Conservation (phyloP, 2,113 vertebrate genomes). For the Colinus virginianus region DNA sequence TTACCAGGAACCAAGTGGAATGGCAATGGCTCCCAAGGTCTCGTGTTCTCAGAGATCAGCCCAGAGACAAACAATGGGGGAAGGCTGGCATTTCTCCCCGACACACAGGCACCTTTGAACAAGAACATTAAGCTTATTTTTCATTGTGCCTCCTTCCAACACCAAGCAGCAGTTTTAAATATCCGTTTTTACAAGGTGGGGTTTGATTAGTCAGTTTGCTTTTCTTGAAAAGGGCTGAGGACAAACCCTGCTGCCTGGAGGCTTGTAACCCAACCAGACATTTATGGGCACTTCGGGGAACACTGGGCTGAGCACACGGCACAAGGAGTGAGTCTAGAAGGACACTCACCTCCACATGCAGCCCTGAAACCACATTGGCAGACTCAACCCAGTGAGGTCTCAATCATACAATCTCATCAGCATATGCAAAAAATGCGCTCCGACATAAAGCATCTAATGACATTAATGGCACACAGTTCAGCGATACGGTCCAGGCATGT, state of each 20-base stretch:
- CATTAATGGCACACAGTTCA: conserved; percentile 56
- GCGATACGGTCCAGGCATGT: conserved; percentile 39
- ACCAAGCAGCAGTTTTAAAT: conserved; percentile 1
- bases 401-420: neutral
- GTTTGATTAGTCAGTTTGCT: conserved; percentile 10
- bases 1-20: conserved; percentile 5
- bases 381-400: neutral
- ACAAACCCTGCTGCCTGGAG: neutral
- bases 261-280: neutral
- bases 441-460: conserved; percentile 23
- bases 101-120: neutral
- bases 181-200: conserved; percentile 10
- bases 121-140: neutral
- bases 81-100: neutral
- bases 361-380: neutral
- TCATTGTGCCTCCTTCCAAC: neutral
- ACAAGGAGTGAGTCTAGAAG: neutral
- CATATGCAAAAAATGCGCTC: conserved; percentile 2
- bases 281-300: neutral
- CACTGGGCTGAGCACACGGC: neutral
- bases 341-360: neutral
- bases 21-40: neutral
- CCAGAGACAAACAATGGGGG: neutral
- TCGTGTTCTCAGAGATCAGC: neutral
- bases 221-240: conserved; percentile 9